These are phyloP conservation scores for Hystrix cristata DNA, from an alignment of 2,113 vertebrate species.

Conservation along the genomic window DNA sequence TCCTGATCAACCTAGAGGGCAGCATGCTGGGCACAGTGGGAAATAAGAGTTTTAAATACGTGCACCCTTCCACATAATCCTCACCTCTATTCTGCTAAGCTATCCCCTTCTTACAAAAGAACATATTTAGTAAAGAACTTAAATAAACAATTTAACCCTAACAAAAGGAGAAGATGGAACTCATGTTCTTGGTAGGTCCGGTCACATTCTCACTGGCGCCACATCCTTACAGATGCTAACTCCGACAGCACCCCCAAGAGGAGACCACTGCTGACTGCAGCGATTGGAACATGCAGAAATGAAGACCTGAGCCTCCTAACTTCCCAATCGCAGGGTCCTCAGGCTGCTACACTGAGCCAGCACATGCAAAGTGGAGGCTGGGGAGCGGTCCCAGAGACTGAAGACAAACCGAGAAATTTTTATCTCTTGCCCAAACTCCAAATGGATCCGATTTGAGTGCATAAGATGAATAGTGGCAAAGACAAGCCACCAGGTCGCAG, in stretches of 20 bases:
- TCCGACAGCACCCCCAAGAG: background rate
- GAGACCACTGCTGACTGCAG: background rate
- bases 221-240: background rate
- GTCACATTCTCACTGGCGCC: background rate
- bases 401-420: background rate
- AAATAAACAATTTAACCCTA: background rate
- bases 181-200: background rate
- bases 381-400: background rate
- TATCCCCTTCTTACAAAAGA: background rate
- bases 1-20: background rate
- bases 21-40: background rate
- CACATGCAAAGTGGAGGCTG: fast-evolving
- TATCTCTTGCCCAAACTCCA: background rate
- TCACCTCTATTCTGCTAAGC: background rate
- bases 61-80: background rate
- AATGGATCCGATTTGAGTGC: too few relatives aligned
- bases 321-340: background rate
- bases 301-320: background rate
- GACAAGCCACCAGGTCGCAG: fast-evolving
- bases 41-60: background rate
- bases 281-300: fast-evolving
- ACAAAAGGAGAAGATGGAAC: background rate
- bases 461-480: background rate
- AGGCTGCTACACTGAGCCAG: background rate
- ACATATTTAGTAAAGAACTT: background rate